Percentiles rank a stretch among this genome's conserved stretches.
phyloP scores from a whole-genome alignment of 2,797 vertebrate genomes.

The Aplochiton taeniatus region DNA sequence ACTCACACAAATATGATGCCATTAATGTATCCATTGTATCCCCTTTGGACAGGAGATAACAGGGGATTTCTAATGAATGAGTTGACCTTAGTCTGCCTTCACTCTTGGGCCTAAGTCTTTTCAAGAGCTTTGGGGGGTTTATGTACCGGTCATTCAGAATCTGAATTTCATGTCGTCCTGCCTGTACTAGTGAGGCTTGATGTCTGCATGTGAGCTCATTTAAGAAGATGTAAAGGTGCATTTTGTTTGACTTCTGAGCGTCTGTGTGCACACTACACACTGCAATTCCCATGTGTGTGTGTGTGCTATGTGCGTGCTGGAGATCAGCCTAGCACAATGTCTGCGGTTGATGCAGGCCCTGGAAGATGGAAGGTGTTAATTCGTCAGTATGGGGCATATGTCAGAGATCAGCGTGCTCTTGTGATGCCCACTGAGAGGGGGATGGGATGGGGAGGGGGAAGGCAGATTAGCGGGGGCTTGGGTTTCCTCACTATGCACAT shows the following conservation, averaged over 20 bases:
- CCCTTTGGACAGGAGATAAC: background rate
- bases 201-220: no score
- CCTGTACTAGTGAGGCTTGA: no score
- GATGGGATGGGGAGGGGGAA: constrained; percentile 45
- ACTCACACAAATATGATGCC: background rate
- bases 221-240: no score
- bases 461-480: constrained; percentile 58
- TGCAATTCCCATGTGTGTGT: constrained; percentile 12
- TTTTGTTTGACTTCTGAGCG: no score
- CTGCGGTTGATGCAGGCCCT: constrained; percentile 50
- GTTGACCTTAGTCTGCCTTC: no score
- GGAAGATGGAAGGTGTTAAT: constrained; percentile 62
- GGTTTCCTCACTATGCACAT: constrained; percentile 5
- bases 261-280: background rate
- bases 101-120: no score
- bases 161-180: no score
- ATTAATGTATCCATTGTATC: background rate
- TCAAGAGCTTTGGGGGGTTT: no score
- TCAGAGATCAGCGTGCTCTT: constrained; percentile 61
- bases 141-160: no score
- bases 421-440: constrained; percentile 53
- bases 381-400: constrained; percentile 69
- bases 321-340: constrained; percentile 37
- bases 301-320: background rate
- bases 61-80: no score